phyloP scores from a whole-genome alignment of 2,888 invertebrate species.

The Amitus sp. region DNA sequence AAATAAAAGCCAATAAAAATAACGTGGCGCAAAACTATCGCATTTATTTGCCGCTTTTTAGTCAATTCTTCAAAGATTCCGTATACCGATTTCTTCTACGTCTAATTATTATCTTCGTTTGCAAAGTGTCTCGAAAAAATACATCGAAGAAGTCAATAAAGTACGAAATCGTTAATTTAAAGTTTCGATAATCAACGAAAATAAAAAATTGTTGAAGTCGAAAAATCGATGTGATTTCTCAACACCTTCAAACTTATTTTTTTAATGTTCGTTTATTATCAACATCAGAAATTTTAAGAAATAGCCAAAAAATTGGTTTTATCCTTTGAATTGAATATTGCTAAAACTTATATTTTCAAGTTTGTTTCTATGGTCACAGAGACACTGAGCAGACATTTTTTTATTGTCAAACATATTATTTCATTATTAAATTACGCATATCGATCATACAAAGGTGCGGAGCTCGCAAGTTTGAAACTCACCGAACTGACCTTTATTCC shows the following conservation, averaged over 20 bases:
- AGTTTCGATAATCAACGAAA: no score
- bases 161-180: neutral
- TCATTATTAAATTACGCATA: slow-evolving; percentile 33
- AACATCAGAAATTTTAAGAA: slow-evolving; percentile 2
- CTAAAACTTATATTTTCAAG: slow-evolving; percentile 1
- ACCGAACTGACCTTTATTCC: neutral
- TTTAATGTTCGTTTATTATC: no score
- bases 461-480: no score
- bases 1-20: slow-evolving; percentile 3
- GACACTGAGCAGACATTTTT: slow-evolving; percentile 16
- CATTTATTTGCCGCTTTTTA: neutral
- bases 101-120: slow-evolving; percentile 10
- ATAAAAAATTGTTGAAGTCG: no score
- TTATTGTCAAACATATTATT: slow-evolving; percentile 46
- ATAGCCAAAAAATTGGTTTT: neutral
- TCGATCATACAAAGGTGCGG: slow-evolving; percentile 21
- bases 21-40: neutral
- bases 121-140: slow-evolving; percentile 12
- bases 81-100: slow-evolving; percentile 19
- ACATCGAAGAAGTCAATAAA: neutral
- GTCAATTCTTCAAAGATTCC: neutral
- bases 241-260: no score
- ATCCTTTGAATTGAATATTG: no score
- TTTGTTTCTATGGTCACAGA: neutral
- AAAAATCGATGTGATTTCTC: no score